Evolutionary conservation across 2,797 vertebrate species (phyloP), one percentile per base, ranked within the genome.

Genomic region (Merluccius polli): DNA sequence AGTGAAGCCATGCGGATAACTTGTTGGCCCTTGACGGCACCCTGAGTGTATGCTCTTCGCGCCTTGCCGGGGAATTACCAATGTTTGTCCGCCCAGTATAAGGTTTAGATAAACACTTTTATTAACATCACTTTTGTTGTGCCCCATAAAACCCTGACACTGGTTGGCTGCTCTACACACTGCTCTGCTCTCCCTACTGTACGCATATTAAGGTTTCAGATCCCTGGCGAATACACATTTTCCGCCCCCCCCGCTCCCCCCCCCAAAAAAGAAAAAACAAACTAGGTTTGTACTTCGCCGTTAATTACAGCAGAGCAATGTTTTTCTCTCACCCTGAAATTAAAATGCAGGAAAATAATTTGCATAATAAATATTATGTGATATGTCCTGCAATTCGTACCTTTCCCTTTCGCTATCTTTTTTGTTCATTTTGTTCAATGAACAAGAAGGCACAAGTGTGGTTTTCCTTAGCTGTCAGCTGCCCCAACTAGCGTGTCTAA

Each of bases 261-360:
- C 36, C 10, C 36, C 36, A 38, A 38, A 38, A 38, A 38, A 38
- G 65, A 85, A 90, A 38, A 38, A 38, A 38, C 4, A 38, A 59
- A 85, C 90, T 92, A 90, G 88, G 79, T 80, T 87, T 86, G 77
- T 81, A 87, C 79, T 81, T 83, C 78, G 38, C 70, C 21, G 71
- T 88, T 91, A 85, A 89, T 89, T 91, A 87, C 79, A 78, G 73
- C 38, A 74, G 79, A 75, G 81, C 81, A 87, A 83, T 87, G 86
- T 89, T 91, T 91, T 83, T 8, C 78, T 79, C 82, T 84, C 72
- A 32, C 81, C 85, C 79, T 79, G 70, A 91, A 90, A 93, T 91
- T 91, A 86, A 80, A 90, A 87, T 87, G 86, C 79, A 84, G 85
- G 21, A 90, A 90, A 90, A 90, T 88, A 87, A 86, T 92, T 92